These are phyloP conservation scores for Coenonympha glycerion DNA, from an alignment of 2,888 invertebrate genomes.

Conservation along the genomic window DNA sequence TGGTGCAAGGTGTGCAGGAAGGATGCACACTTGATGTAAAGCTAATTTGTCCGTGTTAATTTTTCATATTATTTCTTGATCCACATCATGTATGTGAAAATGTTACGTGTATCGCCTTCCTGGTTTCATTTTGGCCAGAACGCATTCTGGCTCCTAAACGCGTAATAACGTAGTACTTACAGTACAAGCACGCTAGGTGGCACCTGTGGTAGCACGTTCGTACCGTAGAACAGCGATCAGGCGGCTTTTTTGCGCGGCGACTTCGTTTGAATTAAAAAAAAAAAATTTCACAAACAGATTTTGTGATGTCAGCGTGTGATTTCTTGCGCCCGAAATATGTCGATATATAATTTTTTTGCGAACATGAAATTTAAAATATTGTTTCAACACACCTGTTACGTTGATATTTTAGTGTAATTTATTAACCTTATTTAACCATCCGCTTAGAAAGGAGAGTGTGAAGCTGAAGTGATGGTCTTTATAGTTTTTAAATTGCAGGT, in stretches of 20 bases:
- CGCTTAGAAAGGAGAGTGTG: no score
- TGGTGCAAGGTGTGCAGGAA: no score
- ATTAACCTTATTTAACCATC: no score
- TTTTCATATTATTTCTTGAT: no score
- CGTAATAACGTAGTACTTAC: background rate
- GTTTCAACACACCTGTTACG: background rate
- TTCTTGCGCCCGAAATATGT: background rate
- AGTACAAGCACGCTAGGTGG: background rate
- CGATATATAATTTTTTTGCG: background rate
- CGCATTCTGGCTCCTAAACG: background rate
- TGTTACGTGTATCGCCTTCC: no score
- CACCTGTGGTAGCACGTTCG: background rate
- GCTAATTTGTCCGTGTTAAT: no score
- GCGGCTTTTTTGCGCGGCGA: background rate
- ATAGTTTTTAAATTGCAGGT: no score
- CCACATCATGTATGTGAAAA: no score
- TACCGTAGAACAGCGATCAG: background rate
- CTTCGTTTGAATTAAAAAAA: constrained; percentile 8
- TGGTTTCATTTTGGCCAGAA: background rate
- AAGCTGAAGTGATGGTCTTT: no score
- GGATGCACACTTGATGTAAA: no score
- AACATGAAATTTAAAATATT: background rate
- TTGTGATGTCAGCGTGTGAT: background rate
- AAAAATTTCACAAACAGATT: constrained; percentile 7
- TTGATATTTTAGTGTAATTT: no score